Evolutionary conservation across 2,113 vertebrate species (phyloP), one percentile per base, ranked within the genome.

Genomic region (Paratilapia polleni): DNA sequence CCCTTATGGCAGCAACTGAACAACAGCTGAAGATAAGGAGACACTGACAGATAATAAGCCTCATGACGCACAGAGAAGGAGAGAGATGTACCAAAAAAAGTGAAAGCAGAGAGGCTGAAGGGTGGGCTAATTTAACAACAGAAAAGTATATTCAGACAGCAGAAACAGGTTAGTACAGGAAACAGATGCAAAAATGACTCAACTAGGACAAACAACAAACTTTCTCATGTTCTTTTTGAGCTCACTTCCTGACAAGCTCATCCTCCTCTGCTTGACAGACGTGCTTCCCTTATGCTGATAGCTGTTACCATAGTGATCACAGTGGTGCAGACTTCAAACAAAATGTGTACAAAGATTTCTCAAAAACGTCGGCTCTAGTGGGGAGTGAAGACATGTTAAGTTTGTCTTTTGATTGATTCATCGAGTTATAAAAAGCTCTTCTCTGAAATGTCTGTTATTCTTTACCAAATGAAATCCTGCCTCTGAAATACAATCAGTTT

Each of bases 281-380:
- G 11, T 6, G 43, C 56, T 68, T 70, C 24, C 31, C 77, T 41
- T 60, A 62, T 82, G 79, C 52, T 47, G 49, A 8, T 5, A 41
- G 20, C 59, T 62, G 84, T 85, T 87, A 58, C 73, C 84, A 83
- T 77, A 13, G 77, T 3, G 47, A 88, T 62, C 77, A 31, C 58
- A n/a, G 70, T 8, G n/a, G 31, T 19, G 62, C 63, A 52, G n/a
- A 28, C 11, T 11, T 60, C 64, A 58, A 52, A 63, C n/a, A 10
- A 78, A 88, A 76, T 59, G 6, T 61, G 36, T 41, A 77, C 20
- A 15, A n/a, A 81, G 57, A 74, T 63, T 81, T 81, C 66, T 52
- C 17, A 0, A 38, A 26, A 49, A 52, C 52, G 19, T 52, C 17
- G 26, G 43, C 31, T 70, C 10, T 52, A n/a, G 4, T n/a, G 19